Base-by-base conservation (phyloP, 2,797 vertebrate species). In the Rachycentron canadum region DNA sequence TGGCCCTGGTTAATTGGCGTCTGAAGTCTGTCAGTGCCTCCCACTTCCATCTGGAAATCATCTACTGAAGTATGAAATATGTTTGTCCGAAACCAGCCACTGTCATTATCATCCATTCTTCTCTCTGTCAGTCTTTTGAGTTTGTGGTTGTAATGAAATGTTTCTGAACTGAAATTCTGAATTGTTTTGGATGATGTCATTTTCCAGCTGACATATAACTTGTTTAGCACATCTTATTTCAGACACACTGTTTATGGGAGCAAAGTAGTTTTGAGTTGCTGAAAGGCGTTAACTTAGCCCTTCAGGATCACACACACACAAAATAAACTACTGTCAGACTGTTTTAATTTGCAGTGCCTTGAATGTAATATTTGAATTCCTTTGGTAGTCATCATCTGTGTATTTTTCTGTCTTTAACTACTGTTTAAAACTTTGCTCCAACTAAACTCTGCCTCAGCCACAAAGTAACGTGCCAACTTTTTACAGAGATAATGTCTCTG, bases 21-120 rank as follows among this genome's bases (percentile, higher is more conserved):
- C 85, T 89, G 23, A 83, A 72, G 78, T 77, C 78, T 86, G 81
- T 89, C 83, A 82, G 66, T 76, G 71, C 80, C 76, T 87, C 70
- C 71, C 63, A 73, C 49, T 64, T 60, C 81, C 92, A 92, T 94
- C 89, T 94, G 93, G 92, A 92, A 91, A 49, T 82, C 64, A 85
- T 94, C 86, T 68, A 21, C 73, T 75, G 14, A 1, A 86, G 55
- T 69, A 84, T 83, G 73, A 86, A 88, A 85, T 81, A 72, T 84
- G 65, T 88, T 88, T 78, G 73, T 67, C 61, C 16, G 12, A 82
- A 74, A 55, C 62, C 53, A 12, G 60, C 72, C 53, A 12, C 65
- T 70, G 61, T 79, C 32, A 3, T 70, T 45, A 73, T 76, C 59
- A 83, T 77, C 71, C 71, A 6, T 70, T 45, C 49, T 66, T 78